phyloP scores from a whole-genome alignment of 2,113 vertebrate genomes.

The Erythrolamprus reginae region DNA sequence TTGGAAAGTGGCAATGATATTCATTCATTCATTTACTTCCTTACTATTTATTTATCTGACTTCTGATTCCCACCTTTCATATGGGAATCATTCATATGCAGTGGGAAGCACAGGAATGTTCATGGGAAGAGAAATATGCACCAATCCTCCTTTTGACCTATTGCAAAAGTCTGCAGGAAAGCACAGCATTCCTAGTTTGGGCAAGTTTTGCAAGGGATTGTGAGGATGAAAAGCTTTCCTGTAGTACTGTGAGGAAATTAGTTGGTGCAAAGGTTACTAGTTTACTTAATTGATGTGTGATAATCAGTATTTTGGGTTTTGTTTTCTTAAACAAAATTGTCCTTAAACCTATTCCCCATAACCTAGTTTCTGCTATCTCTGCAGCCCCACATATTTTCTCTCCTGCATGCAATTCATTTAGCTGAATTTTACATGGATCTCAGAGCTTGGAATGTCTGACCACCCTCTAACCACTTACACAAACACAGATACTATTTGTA shows the following conservation, averaged over 20 bases:
- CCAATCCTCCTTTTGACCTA: not conserved
- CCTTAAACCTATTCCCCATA: not conserved
- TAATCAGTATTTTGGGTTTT: not conserved
- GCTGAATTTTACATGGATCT: not conserved
- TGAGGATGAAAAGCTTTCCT: not conserved
- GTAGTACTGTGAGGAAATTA: not conserved
- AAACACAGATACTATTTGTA: not conserved
- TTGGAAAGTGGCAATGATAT: not conserved
- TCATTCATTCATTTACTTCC: not conserved
- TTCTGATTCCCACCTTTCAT: not conserved
- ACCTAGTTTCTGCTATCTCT: not conserved
- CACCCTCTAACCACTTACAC: not conserved
- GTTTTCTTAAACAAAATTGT: not conserved
- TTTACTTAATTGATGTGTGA: constrained; percentile 13
- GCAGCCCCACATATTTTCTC: not conserved
- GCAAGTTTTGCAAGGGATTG: not conserved
- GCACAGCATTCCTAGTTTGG: not conserved
- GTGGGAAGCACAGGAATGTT: not conserved
- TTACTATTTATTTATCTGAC: not conserved
- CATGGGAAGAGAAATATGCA: not conserved
- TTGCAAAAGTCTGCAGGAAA: not conserved
- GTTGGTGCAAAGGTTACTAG: not conserved
- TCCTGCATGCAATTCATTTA: constrained; percentile 7
- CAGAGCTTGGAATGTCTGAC: not conserved
- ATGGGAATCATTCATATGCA: not conserved